Evolutionary conservation across 2,113 vertebrate genomes (phyloP).

Genomic region (Oryzias melastigma): DNA sequence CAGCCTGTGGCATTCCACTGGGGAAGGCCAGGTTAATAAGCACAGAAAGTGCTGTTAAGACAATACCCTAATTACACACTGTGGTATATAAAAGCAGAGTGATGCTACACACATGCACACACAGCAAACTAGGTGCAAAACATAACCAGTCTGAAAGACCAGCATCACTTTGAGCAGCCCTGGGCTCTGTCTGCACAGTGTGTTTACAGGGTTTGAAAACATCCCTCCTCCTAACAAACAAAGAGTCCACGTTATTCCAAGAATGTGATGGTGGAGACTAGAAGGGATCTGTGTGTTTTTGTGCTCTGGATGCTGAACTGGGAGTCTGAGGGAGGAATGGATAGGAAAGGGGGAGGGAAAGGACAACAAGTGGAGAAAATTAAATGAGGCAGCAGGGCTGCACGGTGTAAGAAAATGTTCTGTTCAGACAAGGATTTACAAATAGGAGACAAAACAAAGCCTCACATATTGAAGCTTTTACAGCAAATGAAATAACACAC

Average conservation of each 20-base stretch:
- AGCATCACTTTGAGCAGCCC: conserved; percentile 52
- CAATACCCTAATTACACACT: conserved; percentile 56
- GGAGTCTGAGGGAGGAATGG: conserved; percentile 17
- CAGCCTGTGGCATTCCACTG: conserved; percentile 39
- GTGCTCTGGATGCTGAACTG: not conserved
- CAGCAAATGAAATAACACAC: not conserved
- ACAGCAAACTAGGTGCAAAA: conserved; percentile 48
- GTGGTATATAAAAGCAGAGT: conserved; percentile 29
- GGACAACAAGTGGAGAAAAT: conserved; percentile 34
- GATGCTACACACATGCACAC: not conserved
- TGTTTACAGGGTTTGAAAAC: conserved; percentile 25
- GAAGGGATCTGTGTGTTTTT: conserved; percentile 9
- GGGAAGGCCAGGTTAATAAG: conserved; percentile 48
- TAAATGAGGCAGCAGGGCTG: not conserved
- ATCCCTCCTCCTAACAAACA: conserved; percentile 14
- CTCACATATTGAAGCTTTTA: too few relatives aligned
- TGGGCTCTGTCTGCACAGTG: conserved; percentile 37
- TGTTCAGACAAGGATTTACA: too few relatives aligned
- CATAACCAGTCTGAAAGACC: conserved; percentile 66
- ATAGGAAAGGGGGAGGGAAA: conserved; percentile 21
- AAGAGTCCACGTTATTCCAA: conserved; percentile 22
- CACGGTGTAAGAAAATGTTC: not conserved
- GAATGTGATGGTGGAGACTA: conserved; percentile 26
- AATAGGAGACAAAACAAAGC: too few relatives aligned
- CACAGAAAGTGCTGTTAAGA: conserved; percentile 45